phyloP scores from a whole-genome alignment of 2,797 vertebrate genomes.

The Muraenolepis orangiensis region DNA sequence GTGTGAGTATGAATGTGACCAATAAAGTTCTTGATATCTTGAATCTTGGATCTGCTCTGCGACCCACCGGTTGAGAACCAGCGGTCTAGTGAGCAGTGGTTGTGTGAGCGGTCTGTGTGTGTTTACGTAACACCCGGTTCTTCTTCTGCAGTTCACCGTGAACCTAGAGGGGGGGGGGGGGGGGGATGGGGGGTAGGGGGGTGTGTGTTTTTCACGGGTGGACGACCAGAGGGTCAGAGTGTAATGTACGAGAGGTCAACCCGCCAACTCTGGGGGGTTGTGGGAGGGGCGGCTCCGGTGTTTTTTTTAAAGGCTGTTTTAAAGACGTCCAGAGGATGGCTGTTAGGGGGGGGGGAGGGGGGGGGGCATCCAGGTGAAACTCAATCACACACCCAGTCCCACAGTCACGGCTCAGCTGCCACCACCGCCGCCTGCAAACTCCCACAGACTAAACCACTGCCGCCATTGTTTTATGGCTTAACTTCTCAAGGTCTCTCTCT shows the following conservation, averaged over 20 bases:
- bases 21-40: too few species aligned
- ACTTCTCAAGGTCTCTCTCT: constrained; percentile 8
- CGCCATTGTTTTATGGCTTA: constrained; percentile 26
- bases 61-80: too few species aligned
- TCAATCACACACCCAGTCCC: constrained; percentile 4
- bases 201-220: constrained; percentile 41
- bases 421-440: background rate
- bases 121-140: background rate
- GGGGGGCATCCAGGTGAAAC: constrained; percentile 19
- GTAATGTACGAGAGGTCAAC: constrained; percentile 11
- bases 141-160: background rate
- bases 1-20: too few species aligned
- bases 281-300: background rate
- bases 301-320: constrained; percentile 31
- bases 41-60: too few species aligned
- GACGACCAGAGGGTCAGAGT: constrained; percentile 36
- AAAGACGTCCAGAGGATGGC: constrained; percentile 22
- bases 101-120: background rate
- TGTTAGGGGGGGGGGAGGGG: constrained; percentile 4
- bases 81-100: background rate
- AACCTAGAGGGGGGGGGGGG: background rate
- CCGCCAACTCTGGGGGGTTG: background rate
- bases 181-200: constrained; percentile 32
- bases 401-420: constrained; percentile 6
- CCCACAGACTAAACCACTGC: constrained; percentile 16